Evolutionary conservation across 2,888 invertebrate species (phyloP), one percentile per base, ranked within the genome.

Genomic region (Agapetus fuscipes): DNA sequence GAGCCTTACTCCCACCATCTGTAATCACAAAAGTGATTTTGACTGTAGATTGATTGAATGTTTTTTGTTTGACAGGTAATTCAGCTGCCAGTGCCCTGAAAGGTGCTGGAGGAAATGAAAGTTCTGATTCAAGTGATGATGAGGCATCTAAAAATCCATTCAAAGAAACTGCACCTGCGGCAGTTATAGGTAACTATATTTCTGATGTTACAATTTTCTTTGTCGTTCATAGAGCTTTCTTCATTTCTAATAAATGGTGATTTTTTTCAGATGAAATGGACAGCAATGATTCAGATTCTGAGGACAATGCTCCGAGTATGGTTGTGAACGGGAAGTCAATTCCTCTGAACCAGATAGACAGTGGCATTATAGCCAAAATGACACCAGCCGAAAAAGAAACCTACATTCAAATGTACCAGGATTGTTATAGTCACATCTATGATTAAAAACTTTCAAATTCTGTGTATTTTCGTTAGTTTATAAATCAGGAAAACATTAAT

Each of bases 331-430:
- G 83, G 28, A 78, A 76, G 53, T 76, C 79, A 11, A 81, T 91
- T 48, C 76, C 87, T 1, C 74, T 94, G 41, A 84, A 86, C 20
- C 84, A 88, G 54, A 79, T 95, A 9, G 85, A 88, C 55, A 87
- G 91, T 58, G 77, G 80, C 50, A 73, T 91, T 54, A 89, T 94
- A 51, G 81, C 83, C 0, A 80, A 81, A 60, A 96, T 96, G 95
- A 83, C 87, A 7, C 83, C 87, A 13, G 70, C 82, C 3, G 95
- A 96, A 59, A 94, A 93, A 63, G 91, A 93, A 57, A 82, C 84
- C 26, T 96, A 95, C 61, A 94, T 95, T 52, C 85, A 89, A 64
- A 77, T 88, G 29, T 93, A 91, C 59, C 93, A 94, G 59, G 93
- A 95, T 60, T 84, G 87, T 62, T 93, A 89, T 66, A 84, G 89